Evolutionary conservation across 1,140 invertebrate genomes (phyloP).

Genomic region (Caenorhabditis tropicalis): DNA sequence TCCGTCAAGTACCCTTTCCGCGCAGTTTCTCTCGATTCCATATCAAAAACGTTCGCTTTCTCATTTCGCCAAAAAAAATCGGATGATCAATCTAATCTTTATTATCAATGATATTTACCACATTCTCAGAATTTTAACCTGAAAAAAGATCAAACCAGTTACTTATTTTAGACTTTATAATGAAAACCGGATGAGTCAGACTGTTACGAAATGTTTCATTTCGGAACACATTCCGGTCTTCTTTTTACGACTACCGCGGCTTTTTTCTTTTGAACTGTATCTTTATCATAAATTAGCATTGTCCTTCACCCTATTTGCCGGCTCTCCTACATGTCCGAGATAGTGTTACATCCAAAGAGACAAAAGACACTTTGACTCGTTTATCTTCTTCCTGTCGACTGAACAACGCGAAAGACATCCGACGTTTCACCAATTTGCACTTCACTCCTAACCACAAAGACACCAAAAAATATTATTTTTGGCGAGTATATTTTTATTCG

Average conservation of each 20-base stretch:
- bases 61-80: not conserved
- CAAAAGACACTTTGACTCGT: constrained; percentile 16
- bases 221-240: not conserved
- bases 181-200: constrained; percentile 8
- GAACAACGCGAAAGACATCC: not conserved
- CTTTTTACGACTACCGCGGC: not conserved
- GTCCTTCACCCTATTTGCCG: not conserved
- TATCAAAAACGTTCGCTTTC: constrained; percentile 7
- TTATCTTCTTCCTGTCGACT: constrained; percentile 36
- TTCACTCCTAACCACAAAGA: not conserved
- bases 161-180: not conserved
- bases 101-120: too few species aligned
- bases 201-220: constrained; percentile 21
- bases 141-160: too few species aligned
- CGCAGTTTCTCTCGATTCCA: not conserved
- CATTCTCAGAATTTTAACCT: too few species aligned
- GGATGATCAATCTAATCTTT: not conserved
- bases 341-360: not conserved
- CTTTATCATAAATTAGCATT: constrained; percentile 43
- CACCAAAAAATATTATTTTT: too few species aligned
- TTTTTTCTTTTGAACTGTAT: constrained; percentile 26
- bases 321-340: not conserved
- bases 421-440: constrained; percentile 25
- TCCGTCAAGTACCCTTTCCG: constrained; percentile 26
- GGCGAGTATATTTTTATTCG: not conserved